Conservation (phyloP, 1,140 invertebrate genomes). For the Drosophila mauritiana region DNA sequence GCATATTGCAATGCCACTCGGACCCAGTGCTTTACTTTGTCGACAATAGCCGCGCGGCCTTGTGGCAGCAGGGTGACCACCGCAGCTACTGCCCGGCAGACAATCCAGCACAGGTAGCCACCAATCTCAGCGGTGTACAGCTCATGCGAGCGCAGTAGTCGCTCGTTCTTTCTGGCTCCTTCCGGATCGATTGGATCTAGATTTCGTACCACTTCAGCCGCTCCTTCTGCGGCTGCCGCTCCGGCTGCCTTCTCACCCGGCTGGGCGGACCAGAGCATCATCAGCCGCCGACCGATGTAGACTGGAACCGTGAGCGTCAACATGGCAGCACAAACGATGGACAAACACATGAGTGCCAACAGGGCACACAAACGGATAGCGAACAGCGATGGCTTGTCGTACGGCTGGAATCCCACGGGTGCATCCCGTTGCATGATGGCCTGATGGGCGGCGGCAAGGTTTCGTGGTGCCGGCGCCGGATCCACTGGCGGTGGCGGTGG, state of each 20-base stretch:
- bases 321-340: conserved; percentile 89
- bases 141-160: conserved; percentile 93
- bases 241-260: conserved; percentile 40
- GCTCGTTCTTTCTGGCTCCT: conserved; percentile 84
- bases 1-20: conserved; percentile 88
- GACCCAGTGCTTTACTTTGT: conserved; percentile 91
- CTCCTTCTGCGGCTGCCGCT: conserved; percentile 17
- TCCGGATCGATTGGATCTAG: conserved; percentile 44
- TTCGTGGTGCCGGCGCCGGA: conserved; percentile 82
- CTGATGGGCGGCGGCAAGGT: conserved; percentile 91
- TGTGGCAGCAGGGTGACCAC: conserved; percentile 94
- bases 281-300: conserved; percentile 93
- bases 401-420: conserved; percentile 94
- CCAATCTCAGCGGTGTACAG: conserved; percentile 96
- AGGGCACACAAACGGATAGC: conserved; percentile 91
- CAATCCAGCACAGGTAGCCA: conserved; percentile 96
- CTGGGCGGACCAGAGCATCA: conserved; percentile 91
- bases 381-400: conserved; percentile 93
- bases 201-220: conserved; percentile 9
- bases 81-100: conserved; percentile 91
- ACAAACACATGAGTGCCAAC: conserved; percentile 92
- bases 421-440: conserved; percentile 92
- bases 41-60: conserved; percentile 91
- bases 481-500: conserved; percentile 79
- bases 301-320: conserved; percentile 90